Evolutionary conservation across 1,140 invertebrate species (phyloP).

Genomic region (Scaptomyza montana): DNA sequence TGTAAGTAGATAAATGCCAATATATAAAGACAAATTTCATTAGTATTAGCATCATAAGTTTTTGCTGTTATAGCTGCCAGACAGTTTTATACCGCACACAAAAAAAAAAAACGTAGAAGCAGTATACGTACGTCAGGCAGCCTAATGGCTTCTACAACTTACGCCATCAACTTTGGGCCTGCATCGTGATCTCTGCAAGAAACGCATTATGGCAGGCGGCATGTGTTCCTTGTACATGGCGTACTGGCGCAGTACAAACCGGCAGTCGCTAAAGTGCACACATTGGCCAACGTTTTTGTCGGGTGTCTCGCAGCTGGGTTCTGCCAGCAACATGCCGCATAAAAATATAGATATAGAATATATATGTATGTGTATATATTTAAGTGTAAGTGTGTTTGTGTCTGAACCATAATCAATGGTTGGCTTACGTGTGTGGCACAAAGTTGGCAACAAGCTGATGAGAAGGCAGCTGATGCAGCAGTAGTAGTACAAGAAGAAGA

Average conservation of each 20-base stretch:
- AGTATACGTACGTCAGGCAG: slow-evolving; percentile 11
- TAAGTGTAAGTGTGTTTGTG: slow-evolving; percentile 22
- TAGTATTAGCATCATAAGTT: slow-evolving; percentile 60
- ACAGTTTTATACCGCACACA: slow-evolving; percentile 52
- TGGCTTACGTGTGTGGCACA: slow-evolving; percentile 73
- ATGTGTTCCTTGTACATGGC: slow-evolving; percentile 77
- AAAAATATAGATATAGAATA: slow-evolving; percentile 23
- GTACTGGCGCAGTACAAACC: slow-evolving; percentile 68
- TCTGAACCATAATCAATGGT: slow-evolving; percentile 56
- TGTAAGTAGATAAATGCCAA: slow-evolving; percentile 11
- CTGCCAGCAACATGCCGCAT: slow-evolving; percentile 15
- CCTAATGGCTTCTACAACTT: slow-evolving; percentile 55
- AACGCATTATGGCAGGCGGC: slow-evolving; percentile 72
- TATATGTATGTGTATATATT: slow-evolving; percentile 15
- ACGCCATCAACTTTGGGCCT: slow-evolving; percentile 68
- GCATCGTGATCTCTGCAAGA: slow-evolving; percentile 70
- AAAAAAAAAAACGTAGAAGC: too few relatives aligned
- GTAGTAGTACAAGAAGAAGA: slow-evolving; percentile 13
- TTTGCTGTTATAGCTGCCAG: slow-evolving; percentile 57
- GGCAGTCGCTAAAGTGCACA: slow-evolving; percentile 71
- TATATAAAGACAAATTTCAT: slow-evolving; percentile 53
- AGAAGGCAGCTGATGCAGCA: slow-evolving; percentile 28
- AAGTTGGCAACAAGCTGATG: slow-evolving; percentile 60
- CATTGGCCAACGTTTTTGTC: slow-evolving; percentile 64
- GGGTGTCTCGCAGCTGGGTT: slow-evolving; percentile 69